Evolutionary conservation across 2,113 vertebrate species (phyloP), one percentile per base, ranked within the genome.

Genomic region (Nestor notabilis): DNA sequence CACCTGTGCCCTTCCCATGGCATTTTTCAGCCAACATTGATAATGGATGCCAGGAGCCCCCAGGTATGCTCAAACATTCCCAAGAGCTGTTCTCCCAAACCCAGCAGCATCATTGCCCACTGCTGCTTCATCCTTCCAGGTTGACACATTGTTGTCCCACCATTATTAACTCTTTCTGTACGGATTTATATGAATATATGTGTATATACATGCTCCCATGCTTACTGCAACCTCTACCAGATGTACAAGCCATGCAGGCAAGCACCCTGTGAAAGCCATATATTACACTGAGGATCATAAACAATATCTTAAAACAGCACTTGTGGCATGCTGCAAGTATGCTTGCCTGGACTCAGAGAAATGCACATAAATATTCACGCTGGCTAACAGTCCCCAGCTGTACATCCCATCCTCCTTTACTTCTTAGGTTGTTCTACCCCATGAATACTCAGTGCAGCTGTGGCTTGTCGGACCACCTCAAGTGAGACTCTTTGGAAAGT

Each of bases 1-100:
- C 4, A 17, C 13, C 12, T 0, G 0, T 0, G 83, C 37, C n/a
- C 41, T 61, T 68, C 58, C 53, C 23, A 3, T 0, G 1, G 52
- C 9, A 5, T 55, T 76, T 71, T 52, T 53, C 53, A 55, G 37
- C 37, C 61, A 39, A 0, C 0, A 0, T 3, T 28, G 66, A 7
- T 28, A 52, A 9, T 0, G 5, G 33, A 8, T 31, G 3, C 43
- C 39, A 76, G 70, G 71, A 63, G n/a, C 41, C 24, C 27, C 3
- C 9, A 6, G 41, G 28, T 20, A 12, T 17, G 8, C 37, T 79
- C 81, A 49, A 4, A 19, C 64, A 25, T 24, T 69, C 58, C 41
- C 3, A 5, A 7, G 50, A 70, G 66, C 41, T 43, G 55, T 7
- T 55, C 19, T 39, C 20, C 4, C 41, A 35, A 17, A 31, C 7